Percentiles rank a stretch among this genome's conserved stretches.
phyloP scores from a whole-genome alignment of 2,888 invertebrate species.

The Chymomyza amoena region DNA sequence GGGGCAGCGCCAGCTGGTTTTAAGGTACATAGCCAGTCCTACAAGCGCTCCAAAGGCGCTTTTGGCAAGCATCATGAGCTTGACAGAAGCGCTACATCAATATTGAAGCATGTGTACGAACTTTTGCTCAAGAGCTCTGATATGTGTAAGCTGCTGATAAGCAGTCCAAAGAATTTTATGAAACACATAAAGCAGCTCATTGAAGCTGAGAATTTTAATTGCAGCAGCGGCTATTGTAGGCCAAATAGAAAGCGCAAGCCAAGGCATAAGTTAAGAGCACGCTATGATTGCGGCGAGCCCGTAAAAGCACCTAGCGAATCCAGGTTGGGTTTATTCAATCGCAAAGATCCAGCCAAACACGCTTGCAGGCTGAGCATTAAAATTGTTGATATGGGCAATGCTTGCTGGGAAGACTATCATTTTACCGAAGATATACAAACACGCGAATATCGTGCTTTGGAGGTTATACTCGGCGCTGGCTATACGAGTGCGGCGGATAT shows the following conservation, averaged over 20 bases:
- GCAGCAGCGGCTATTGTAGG: not conserved
- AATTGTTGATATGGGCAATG: conserved; percentile 99
- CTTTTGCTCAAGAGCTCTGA: conserved; percentile 6
- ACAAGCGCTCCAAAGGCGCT: no score
- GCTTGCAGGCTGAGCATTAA: conserved; percentile 94
- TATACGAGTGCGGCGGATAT: conserved; percentile 98
- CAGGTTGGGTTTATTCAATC: conserved; percentile 7
- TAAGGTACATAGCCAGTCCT: no score
- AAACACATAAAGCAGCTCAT: conserved; percentile 8
- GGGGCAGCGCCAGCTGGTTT: not conserved
- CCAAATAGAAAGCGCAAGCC: not conserved
- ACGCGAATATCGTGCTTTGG: conserved; percentile 96
- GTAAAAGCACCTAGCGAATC: no score
- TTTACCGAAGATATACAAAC: conserved; percentile 99
- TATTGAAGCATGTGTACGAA: not conserved
- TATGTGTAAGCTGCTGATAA: conserved; percentile 20
- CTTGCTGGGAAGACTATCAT: conserved; percentile 97
- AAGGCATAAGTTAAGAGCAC: no score
- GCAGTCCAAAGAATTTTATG: conserved; percentile 30
- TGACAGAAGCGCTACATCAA: not conserved
- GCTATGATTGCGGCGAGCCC: no score
- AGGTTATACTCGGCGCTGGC: conserved; percentile 96
- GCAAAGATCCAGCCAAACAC: conserved; percentile 88
- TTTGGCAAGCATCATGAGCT: not conserved
- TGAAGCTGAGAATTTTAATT: not conserved